These are phyloP conservation scores for Kuschelorhynchus macadamiae DNA, from an alignment of 2,888 invertebrate genomes.

Conservation along the genomic window DNA sequence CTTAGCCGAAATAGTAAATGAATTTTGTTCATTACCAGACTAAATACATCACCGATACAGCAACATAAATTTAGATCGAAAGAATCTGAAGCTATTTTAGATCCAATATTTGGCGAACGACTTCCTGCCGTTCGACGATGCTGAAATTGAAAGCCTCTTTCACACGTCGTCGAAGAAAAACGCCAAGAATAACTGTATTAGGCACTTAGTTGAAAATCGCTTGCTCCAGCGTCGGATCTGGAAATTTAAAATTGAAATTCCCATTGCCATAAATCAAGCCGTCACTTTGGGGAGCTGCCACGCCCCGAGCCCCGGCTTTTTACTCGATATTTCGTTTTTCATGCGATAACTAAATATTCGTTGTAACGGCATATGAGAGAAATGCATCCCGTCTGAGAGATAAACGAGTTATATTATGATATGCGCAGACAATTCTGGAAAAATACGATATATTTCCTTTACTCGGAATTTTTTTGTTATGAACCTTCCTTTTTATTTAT, in stretches of 20 bases:
- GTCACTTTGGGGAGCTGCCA: slow-evolving; percentile 1
- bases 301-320: neutral
- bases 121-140: no score
- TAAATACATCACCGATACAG: no score
- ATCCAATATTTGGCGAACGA: no score
- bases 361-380: neutral
- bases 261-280: slow-evolving; percentile 1
- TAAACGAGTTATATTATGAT: neutral
- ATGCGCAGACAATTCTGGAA: no score
- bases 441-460: no score
- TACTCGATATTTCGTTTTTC: neutral
- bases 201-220: slow-evolving; percentile 23
- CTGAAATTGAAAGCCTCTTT: slow-evolving; percentile 27
- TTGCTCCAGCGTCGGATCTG: slow-evolving; percentile 9
- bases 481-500: neutral
- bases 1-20: no score
- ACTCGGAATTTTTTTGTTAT: no score
- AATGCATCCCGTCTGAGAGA: neutral
- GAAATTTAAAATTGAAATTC: slow-evolving; percentile 14
- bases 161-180: slow-evolving; percentile 23
- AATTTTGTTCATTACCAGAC: no score
- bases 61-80: no score
- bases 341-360: neutral
- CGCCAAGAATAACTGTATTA: slow-evolving; percentile 35
- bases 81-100: no score